phyloP scores from a whole-genome alignment of 2,888 invertebrate genomes.

The Abrostola triplasia region DNA sequence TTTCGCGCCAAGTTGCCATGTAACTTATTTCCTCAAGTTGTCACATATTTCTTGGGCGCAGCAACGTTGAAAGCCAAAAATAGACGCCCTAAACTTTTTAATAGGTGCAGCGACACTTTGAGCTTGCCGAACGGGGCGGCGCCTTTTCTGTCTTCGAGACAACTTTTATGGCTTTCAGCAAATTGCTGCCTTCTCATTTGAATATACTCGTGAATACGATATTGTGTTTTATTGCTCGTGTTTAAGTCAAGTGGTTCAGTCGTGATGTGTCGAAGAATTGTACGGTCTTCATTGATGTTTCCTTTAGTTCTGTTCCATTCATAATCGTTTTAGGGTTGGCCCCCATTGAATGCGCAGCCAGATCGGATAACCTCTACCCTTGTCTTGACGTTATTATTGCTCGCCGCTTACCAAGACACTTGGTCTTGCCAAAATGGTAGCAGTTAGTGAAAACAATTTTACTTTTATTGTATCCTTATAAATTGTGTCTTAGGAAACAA shows the following conservation, averaged over 20 bases:
- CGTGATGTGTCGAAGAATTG: conserved; percentile 38
- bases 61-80: conserved; percentile 76
- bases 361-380: background rate
- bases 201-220: conserved; percentile 65
- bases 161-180: conserved; percentile 83
- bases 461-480: no score
- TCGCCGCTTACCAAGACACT: no score
- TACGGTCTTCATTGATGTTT: conserved; percentile 31
- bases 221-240: conserved; percentile 42
- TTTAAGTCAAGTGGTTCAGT: conserved; percentile 42
- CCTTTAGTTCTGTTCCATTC: conserved; percentile 12
- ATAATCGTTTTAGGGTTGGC: background rate
- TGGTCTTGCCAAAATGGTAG: no score
- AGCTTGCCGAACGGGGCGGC: conserved; percentile 68
- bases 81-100: conserved; percentile 84
- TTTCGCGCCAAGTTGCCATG: conserved; percentile 56
- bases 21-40: conserved; percentile 72
- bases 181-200: conserved; percentile 79
- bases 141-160: conserved; percentile 76
- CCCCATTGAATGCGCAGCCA: background rate
- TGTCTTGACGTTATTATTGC: background rate
- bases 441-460: no score
- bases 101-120: conserved; percentile 72
- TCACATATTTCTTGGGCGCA: conserved; percentile 73
- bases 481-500: no score